Percentiles rank a stretch among this genome's conserved stretches.
Conservation (phyloP, 1,140 invertebrate species). For the Cephus cinctus region DNA sequence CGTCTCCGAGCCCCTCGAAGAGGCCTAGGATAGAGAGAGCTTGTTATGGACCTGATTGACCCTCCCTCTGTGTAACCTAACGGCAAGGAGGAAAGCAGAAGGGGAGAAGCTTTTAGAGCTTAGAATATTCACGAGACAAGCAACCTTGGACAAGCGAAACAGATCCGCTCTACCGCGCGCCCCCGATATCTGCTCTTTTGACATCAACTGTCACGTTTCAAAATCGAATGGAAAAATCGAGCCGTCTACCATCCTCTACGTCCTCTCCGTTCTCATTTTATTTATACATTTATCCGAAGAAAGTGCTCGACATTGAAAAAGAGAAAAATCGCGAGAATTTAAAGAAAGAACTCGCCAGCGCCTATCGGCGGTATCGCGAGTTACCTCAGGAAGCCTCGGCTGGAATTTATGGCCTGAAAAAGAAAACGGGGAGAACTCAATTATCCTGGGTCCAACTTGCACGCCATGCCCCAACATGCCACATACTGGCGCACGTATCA, state of each 20-base stretch:
- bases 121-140: constrained; percentile 30
- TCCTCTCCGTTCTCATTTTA: not conserved
- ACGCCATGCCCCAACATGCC: too few relatives aligned
- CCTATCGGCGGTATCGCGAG: too few relatives aligned
- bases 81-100: not conserved
- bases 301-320: not conserved
- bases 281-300: not conserved
- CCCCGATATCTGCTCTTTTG: constrained; percentile 18
- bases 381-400: too few relatives aligned
- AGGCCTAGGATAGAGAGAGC: constrained; percentile 25
- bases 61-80: constrained; percentile 27
- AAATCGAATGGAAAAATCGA: constrained; percentile 12
- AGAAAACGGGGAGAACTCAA: too few relatives aligned
- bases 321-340: not conserved
- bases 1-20: constrained; percentile 7
- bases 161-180: constrained; percentile 29
- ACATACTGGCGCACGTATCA: too few relatives aligned
- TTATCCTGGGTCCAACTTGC: too few relatives aligned
- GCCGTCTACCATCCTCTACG: too few relatives aligned
- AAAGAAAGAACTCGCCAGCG: too few relatives aligned
- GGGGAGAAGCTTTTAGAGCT: constrained; percentile 30
- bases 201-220: constrained; percentile 16
- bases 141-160: constrained; percentile 52
- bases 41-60: constrained; percentile 33
- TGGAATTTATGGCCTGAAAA: too few relatives aligned